Evolutionary conservation across 1,140 invertebrate species (phyloP), one percentile per base, ranked within the genome.

Genomic region (Pseudachorutes palmiensis): DNA sequence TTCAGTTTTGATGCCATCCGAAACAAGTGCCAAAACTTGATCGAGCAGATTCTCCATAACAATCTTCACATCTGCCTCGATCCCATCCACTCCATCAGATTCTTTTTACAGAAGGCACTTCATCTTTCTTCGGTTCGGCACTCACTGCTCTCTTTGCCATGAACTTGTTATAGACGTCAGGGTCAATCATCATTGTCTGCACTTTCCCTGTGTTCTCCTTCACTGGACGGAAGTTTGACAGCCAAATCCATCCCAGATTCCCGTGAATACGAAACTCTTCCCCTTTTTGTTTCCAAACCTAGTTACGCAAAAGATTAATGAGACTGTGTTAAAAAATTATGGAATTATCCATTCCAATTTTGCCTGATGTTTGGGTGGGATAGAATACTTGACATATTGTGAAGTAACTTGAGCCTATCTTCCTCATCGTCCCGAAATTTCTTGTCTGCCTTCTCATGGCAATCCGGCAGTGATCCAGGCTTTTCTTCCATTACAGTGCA

Each of bases 241-340:
- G 81, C 94, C 94, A 98, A 16, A 89, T 77, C 94, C 94, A 98
- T 5, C 94, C 95, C 85, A 92, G 93, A 74, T 92, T 88, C 0
- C 93, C 92, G 75, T 94, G 92, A 28, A 97, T 87, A 72, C 96
- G 82, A 77, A 97, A 98, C 76, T 98, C 95, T 79, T 98, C 96
- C 3, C 95, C 96, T 80, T 94, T 96, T 80, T 97, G 92, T 77
- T 98, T 98, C 90, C 91, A 94, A 19, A 91, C 84, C 78, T 92
- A 86, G 41, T n/a, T 63, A 36, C 22, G 19, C 32, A 28, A 61
- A 60, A 45, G 1, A 48, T 65, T 66, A 29, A 67, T n/a, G n/a
- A n/a, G n/a, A n/a, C n/a, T n/a, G n/a, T n/a, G n/a, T n/a, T n/a
- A n/a, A n/a, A n/a, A n/a, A n/a, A n/a, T n/a, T n/a, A n/a, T n/a